These are phyloP conservation scores for Perognathus longimembris DNA, from an alignment of 2,113 vertebrate species.

Conservation along the genomic window DNA sequence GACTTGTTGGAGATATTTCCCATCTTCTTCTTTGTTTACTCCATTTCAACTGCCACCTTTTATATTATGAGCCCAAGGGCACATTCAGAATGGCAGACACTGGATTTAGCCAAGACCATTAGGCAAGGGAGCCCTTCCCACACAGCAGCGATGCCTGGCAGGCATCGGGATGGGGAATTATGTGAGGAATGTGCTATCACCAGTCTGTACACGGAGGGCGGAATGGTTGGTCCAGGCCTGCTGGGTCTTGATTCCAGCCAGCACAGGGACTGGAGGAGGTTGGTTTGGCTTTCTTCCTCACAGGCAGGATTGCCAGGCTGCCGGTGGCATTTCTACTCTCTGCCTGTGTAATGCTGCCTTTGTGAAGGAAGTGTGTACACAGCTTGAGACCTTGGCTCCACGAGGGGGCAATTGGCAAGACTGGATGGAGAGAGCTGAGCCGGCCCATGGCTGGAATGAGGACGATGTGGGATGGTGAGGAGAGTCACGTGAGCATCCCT, in stretches of 20 bases:
- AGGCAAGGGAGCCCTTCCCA: conserved; percentile 68
- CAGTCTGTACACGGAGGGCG: conserved; percentile 79
- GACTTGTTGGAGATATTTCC: conserved; percentile 48
- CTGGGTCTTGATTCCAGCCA: conserved; percentile 65
- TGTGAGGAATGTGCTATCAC: conserved; percentile 78
- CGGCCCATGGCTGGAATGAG: not conserved
- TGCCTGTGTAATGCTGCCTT: not conserved
- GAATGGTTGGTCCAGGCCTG: conserved; percentile 51
- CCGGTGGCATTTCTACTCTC: conserved; percentile 39
- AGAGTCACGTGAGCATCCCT: not conserved
- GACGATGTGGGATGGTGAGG: no score
- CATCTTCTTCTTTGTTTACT: not conserved
- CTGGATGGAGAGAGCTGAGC: not conserved
- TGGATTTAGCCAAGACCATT: conserved; percentile 63
- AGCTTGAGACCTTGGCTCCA: not conserved
- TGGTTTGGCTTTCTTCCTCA: not conserved
- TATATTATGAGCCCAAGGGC: conserved; percentile 37
- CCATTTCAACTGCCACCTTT: conserved; percentile 54
- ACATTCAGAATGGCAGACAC: conserved; percentile 18
- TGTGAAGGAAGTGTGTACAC: fast-evolving
- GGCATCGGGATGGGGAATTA: conserved; percentile 75
- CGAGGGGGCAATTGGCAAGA: not conserved
- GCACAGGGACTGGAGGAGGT: conserved; percentile 55
- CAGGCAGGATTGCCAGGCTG: conserved; percentile 19
- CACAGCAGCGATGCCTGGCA: conserved; percentile 58